These are phyloP conservation scores for Diarsia mendica DNA, from an alignment of 2,888 invertebrate species.

Conservation along the genomic window DNA sequence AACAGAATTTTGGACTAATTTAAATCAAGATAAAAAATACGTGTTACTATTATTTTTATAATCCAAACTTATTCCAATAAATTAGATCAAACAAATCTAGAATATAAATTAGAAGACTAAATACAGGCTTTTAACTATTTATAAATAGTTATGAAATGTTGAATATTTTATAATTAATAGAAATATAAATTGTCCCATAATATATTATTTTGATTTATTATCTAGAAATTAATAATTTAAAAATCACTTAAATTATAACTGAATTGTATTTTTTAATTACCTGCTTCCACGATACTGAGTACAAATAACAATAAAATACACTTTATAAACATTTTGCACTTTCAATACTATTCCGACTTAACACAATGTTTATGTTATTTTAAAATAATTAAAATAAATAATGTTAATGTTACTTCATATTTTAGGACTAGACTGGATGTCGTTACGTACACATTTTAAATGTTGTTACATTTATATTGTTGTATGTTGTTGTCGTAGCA, in stretches of 20 bases:
- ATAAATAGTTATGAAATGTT: not conserved
- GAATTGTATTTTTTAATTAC: constrained; percentile 68
- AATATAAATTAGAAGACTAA: not conserved
- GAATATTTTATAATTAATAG: not conserved
- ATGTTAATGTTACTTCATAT: constrained; percentile 62
- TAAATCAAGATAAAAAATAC: not conserved
- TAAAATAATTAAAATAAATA: constrained; percentile 61
- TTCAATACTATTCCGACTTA: constrained; percentile 31
- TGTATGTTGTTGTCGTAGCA: constrained; percentile 30
- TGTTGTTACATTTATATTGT: constrained; percentile 57
- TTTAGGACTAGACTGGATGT: constrained; percentile 70
- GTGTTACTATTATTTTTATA: not conserved
- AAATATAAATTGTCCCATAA: not conserved
- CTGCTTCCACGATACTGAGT: constrained; percentile 72
- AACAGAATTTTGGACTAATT: not conserved
- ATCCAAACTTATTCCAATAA: not conserved
- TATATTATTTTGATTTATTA: not conserved
- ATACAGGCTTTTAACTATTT: not conserved
- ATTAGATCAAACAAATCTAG: not conserved
- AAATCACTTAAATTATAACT: not conserved
- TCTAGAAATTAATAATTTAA: not conserved
- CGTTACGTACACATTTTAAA: constrained; percentile 67
- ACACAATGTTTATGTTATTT: constrained; percentile 48
- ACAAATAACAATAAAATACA: constrained; percentile 76
- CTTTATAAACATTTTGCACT: constrained; percentile 77